Evolutionary conservation across 2,113 vertebrate genomes (phyloP).

Genomic region (Neomonachus schauinslandi): DNA sequence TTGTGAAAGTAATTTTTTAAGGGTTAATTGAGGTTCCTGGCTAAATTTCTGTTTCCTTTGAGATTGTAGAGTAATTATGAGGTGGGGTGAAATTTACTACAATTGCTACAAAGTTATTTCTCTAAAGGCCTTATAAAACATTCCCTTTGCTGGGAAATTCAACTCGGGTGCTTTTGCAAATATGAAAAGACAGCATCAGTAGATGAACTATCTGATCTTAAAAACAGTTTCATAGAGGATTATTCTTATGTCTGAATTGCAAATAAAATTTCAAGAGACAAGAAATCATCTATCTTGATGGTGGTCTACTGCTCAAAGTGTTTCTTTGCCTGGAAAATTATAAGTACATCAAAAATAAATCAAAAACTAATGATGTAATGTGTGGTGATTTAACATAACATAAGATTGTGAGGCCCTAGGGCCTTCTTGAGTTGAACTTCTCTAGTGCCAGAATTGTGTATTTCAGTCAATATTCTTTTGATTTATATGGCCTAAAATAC

Average conservation of each 20-base stretch:
- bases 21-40: background rate
- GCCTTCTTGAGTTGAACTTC: conserved; percentile 29
- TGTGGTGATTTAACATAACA: too few species aligned
- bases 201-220: background rate
- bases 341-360: conserved; percentile 34
- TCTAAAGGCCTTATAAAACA: background rate
- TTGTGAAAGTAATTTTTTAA: conserved; percentile 8
- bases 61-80: conserved; percentile 17
- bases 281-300: conserved; percentile 7
- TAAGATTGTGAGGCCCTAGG: background rate
- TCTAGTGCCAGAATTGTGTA: background rate
- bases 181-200: background rate
- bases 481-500: conserved; percentile 19
- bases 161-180: background rate
- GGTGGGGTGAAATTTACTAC: background rate
- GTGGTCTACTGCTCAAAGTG: background rate
- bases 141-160: background rate
- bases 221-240: background rate
- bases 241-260: background rate
- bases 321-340: accelerated
- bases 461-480: conserved; percentile 49
- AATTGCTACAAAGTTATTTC: background rate
- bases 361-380: background rate
- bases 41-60: background rate
- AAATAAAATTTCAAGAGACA: conserved; percentile 29